phyloP scores from a whole-genome alignment of 2,888 invertebrate genomes.

The Tetranychus piercei region DNA sequence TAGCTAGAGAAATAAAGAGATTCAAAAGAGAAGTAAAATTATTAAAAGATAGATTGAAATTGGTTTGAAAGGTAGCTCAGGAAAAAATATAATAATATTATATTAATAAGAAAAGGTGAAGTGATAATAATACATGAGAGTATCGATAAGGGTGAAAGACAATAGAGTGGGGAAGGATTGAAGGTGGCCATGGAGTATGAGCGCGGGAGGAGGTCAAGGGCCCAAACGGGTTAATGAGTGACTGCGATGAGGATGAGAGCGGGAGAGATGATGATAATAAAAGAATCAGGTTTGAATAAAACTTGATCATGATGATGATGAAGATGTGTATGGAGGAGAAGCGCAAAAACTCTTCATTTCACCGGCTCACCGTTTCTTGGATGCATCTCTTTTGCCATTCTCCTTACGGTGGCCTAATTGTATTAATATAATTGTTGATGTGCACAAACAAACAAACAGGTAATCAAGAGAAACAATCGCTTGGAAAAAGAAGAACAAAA shows the following conservation, averaged over 20 bases:
- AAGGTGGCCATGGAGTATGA: neutral
- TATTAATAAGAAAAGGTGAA: no score
- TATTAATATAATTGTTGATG: neutral
- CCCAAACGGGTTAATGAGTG: neutral
- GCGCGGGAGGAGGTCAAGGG: neutral
- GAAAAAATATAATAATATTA: no score
- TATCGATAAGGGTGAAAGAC: neutral
- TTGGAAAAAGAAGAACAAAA: neutral
- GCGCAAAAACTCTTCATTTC: neutral
- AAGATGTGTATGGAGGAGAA: neutral
- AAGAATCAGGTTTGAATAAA: neutral
- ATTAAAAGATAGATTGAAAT: no score
- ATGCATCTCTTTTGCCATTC: neutral
- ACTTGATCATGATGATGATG: neutral
- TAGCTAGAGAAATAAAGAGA: no score
- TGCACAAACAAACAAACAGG: neutral
- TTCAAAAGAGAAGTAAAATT: no score
- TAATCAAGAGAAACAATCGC: neutral
- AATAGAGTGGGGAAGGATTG: neutral
- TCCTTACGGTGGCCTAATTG: slow-evolving; percentile 1
- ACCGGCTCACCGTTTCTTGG: neutral
- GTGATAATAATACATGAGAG: neutral
- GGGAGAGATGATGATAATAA: neutral
- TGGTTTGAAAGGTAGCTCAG: no score
- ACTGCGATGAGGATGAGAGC: neutral